Conservation (phyloP, 2,888 invertebrate genomes). For the Baccha elongata region DNA sequence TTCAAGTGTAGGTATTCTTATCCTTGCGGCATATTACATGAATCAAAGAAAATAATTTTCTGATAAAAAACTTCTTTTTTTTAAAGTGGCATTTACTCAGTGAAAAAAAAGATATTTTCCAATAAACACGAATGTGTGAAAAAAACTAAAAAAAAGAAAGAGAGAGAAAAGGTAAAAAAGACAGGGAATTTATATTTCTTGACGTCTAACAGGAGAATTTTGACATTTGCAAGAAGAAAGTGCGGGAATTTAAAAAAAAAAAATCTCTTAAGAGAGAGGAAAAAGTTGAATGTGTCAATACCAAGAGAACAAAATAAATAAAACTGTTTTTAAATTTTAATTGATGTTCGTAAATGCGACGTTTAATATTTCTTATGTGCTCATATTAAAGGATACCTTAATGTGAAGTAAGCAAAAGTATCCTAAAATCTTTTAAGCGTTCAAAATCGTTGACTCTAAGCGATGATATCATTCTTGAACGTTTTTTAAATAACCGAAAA, state of each 20-base stretch:
- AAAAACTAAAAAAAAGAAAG: slow-evolving; percentile 22
- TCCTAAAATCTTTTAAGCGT: neutral
- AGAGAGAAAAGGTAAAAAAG: slow-evolving; percentile 19
- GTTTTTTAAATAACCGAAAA: slow-evolving; percentile 33
- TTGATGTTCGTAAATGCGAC: neutral
- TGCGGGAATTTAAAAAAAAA: slow-evolving; percentile 1
- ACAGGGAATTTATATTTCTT: slow-evolving; percentile 20
- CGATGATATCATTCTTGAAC: slow-evolving; percentile 37
- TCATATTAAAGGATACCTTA: slow-evolving; percentile 17
- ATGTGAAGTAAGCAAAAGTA: neutral
- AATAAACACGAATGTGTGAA: slow-evolving; percentile 57
- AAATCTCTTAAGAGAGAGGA: slow-evolving; percentile 41
- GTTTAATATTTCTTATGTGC: neutral
- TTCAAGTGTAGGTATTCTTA: no score
- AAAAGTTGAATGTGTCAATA: slow-evolving; percentile 44
- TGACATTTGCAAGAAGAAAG: slow-evolving; percentile 33
- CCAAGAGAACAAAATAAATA: slow-evolving; percentile 43
- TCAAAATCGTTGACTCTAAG: no score
- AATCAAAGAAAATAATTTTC: slow-evolving; percentile 51
- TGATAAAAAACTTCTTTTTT: slow-evolving; percentile 39
- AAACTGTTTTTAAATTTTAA: slow-evolving; percentile 8
- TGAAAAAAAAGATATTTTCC: slow-evolving; percentile 62
- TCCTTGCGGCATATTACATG: slow-evolving; percentile 66
- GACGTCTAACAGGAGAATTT: slow-evolving; percentile 37
- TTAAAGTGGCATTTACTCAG: slow-evolving; percentile 29